Base-by-base conservation (phyloP, 2,888 invertebrate genomes). In the Apamea epomidion region DNA sequence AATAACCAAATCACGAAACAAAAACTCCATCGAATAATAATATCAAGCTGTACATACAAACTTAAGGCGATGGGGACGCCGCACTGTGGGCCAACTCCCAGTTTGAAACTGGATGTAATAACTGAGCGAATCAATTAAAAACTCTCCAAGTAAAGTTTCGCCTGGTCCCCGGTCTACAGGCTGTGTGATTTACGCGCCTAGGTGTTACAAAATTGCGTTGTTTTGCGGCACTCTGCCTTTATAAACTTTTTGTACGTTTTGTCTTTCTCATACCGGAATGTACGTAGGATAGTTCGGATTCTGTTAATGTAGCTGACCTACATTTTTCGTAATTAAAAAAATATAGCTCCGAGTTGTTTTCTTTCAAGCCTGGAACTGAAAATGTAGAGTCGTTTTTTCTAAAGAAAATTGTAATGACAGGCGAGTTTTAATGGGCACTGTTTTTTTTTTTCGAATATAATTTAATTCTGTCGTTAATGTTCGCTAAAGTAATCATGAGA, bases 41-140 rank as follows among this genome's bases (percentile, higher is more conserved):
- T 78, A 75, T 73, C 37, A 67, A 75, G 32, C 29, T 25, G 70
- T 74, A 76, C 74, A 67, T 69, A 80, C 74, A 71, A 85, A 81
- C 68, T 58, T 76, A 73, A 78, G 72, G 68, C 77, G 80, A 84
- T 80, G 72, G 68, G 76, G 80, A 84, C 82, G 80, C 60, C 79
- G 79, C 74, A 69, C 76, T 86, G 72, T 88, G 78, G 84, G 70
- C 78, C 74, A 89, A 83, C 85, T 85, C 80, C 32, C 78, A 82
- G 82, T 86, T 87, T 71, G 58, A 76, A 90, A 90, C 89, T 90
- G 84, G 84, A 88, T 91, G 90, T 91, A 91, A 91, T 91, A 91
- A 91, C 90, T 86, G 89, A 85, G 89, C 81, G 90, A 89, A 93
- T 94, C 93, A 93, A 93, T 94, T 94, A 94, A 94, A 93, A 94